These are phyloP conservation scores for Drosophila crucigera DNA, from an alignment of 2,888 invertebrate species.

Conservation along the genomic window DNA sequence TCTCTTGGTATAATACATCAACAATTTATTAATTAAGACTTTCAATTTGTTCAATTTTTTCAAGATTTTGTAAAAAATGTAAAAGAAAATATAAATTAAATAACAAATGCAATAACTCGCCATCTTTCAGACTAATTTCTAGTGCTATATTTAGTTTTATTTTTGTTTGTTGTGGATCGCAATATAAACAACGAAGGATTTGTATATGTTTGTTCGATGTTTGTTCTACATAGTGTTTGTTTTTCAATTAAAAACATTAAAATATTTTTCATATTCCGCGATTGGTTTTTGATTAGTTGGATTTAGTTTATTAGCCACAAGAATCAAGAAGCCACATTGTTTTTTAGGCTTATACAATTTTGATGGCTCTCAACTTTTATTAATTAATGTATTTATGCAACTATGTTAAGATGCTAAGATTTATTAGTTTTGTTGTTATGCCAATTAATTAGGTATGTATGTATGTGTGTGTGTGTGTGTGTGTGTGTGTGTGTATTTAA, in stretches of 20 bases:
- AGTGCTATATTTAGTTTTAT: background rate
- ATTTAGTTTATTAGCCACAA: background rate
- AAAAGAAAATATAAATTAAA: background rate
- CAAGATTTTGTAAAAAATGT: background rate
- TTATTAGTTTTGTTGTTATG: background rate
- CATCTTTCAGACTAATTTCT: background rate
- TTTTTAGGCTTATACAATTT: background rate
- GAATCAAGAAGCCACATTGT: background rate
- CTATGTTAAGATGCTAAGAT: background rate
- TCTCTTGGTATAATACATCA: too few species aligned
- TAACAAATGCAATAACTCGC: background rate
- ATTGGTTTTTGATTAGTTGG: background rate
- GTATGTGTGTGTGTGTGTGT: background rate
- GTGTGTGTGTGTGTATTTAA: slow-evolving; percentile 3
- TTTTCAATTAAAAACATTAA: background rate
- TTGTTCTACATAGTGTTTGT: background rate
- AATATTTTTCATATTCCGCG: background rate
- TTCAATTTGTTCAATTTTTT: background rate
- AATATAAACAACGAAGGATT: background rate
- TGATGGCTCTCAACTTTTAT: background rate
- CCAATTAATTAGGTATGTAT: background rate
- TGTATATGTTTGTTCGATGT: background rate
- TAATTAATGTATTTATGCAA: background rate
- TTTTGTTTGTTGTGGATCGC: background rate
- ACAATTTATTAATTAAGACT: background rate